phyloP scores from a whole-genome alignment of 2,113 vertebrate species.

The Motacilla tschutschensis region DNA sequence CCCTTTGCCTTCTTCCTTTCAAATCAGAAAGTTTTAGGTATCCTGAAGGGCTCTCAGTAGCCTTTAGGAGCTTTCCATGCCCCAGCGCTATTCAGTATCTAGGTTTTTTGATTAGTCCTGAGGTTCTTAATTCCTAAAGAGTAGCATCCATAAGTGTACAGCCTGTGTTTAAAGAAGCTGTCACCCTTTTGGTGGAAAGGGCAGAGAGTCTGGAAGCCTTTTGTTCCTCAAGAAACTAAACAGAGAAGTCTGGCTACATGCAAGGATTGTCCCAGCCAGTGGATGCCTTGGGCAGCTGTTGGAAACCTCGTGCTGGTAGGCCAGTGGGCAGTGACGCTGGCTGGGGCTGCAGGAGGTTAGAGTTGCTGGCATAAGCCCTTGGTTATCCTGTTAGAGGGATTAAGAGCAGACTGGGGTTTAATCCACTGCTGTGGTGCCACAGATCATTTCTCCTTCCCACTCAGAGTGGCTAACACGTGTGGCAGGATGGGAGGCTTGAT shows the following conservation, averaged over 20 bases:
- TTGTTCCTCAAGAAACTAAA: not conserved
- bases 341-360: constrained; percentile 1
- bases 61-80: not conserved
- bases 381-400: constrained; percentile 51
- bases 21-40: not conserved
- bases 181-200: not conserved
- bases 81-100: not conserved
- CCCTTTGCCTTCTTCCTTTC: not conserved
- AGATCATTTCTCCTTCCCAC: not conserved
- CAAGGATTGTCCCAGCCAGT: not conserved
- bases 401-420: constrained; percentile 32
- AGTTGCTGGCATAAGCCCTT: not conserved
- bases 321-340: not conserved
- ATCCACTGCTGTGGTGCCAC: not conserved
- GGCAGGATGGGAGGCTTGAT: not conserved
- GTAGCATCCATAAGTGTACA: not conserved
- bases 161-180: not conserved
- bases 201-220: not conserved
- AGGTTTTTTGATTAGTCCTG: not conserved
- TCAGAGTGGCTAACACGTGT: not conserved
- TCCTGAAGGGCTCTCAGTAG: not conserved
- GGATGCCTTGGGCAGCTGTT: not conserved
- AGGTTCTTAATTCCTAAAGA: not conserved
- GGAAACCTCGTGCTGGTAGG: not conserved
- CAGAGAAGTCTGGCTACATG: not conserved